Percentiles rank a stretch among this genome's conserved stretches.
Conservation (phyloP, 2,888 invertebrate species). For the Campaea margaritaria region DNA sequence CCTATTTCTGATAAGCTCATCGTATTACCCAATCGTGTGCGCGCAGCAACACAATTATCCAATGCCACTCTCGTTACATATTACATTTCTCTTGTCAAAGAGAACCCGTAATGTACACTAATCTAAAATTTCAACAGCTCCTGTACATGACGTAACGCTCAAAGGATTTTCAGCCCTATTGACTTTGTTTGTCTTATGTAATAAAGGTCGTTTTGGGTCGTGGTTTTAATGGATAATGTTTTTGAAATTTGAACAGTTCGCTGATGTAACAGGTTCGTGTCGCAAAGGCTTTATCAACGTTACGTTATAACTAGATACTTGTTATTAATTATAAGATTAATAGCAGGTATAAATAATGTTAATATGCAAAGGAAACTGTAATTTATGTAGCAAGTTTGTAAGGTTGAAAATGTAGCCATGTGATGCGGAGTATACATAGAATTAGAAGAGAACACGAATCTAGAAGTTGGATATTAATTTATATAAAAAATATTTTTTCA, state of each 20-base stretch:
- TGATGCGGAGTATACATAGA: no score
- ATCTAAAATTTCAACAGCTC: conserved; percentile 50
- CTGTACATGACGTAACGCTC: conserved; percentile 43
- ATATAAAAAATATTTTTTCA: not conserved
- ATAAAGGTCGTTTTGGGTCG: conserved; percentile 31
- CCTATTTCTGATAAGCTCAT: conserved; percentile 26
- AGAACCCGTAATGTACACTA: conserved; percentile 45
- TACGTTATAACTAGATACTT: conserved; percentile 18
- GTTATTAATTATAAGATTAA: conserved; percentile 5
- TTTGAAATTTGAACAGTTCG: conserved; percentile 42
- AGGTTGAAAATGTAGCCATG: not conserved
- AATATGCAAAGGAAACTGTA: not conserved
- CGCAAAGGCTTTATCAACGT: conserved; percentile 33
- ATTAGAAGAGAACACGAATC: not conserved
- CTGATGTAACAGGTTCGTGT: conserved; percentile 37
- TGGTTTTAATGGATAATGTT: conserved; percentile 30
- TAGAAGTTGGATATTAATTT: no score
- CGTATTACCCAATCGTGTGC: conserved; percentile 36
- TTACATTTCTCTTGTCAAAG: conserved; percentile 45
- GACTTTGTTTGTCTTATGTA: conserved; percentile 4
- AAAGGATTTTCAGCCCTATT: conserved; percentile 31
- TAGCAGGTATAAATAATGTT: no score
- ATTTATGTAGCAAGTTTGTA: conserved; percentile 15
- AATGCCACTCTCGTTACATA: conserved; percentile 47
- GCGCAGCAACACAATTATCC: conserved; percentile 41